Conservation (phyloP, 2,888 invertebrate species). For the Oxyteleia sp. region DNA sequence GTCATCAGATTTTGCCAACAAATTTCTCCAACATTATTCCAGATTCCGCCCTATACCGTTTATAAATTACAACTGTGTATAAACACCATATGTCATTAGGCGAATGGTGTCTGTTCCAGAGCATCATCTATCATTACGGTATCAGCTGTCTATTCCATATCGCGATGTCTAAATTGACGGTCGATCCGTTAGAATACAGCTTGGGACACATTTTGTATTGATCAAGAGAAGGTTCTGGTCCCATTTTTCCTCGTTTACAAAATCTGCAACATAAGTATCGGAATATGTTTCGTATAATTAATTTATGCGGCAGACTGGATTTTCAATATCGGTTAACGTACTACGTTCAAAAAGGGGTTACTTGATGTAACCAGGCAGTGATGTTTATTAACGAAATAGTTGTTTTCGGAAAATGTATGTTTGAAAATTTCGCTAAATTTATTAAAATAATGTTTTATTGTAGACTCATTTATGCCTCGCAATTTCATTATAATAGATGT, state of each 20-base stretch:
- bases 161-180: conserved; percentile 59
- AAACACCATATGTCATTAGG: conserved; percentile 67
- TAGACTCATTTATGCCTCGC: too few species aligned
- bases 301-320: not conserved
- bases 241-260: conserved; percentile 22
- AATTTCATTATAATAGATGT: too few species aligned
- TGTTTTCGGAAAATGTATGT: too few species aligned
- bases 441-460: too few species aligned
- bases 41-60: conserved; percentile 33
- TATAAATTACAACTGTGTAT: conserved; percentile 58
- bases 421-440: too few species aligned
- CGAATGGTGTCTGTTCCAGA: conserved; percentile 80
- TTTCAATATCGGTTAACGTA: not conserved
- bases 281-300: conserved; percentile 3
- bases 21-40: conserved; percentile 2
- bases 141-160: conserved; percentile 77
- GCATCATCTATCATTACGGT: conserved; percentile 82
- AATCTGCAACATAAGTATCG: conserved; percentile 14
- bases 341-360: not conserved
- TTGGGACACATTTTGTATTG: conserved; percentile 47
- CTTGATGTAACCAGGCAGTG: too few species aligned
- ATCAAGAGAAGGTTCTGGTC: conserved; percentile 11
- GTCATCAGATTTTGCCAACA: not conserved
- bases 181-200: conserved; percentile 47
- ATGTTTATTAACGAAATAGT: not conserved